Evolutionary conservation across 64 coral and sea anemone species (phyloP).

Genomic region (Stichodactyla helianthus): DNA sequence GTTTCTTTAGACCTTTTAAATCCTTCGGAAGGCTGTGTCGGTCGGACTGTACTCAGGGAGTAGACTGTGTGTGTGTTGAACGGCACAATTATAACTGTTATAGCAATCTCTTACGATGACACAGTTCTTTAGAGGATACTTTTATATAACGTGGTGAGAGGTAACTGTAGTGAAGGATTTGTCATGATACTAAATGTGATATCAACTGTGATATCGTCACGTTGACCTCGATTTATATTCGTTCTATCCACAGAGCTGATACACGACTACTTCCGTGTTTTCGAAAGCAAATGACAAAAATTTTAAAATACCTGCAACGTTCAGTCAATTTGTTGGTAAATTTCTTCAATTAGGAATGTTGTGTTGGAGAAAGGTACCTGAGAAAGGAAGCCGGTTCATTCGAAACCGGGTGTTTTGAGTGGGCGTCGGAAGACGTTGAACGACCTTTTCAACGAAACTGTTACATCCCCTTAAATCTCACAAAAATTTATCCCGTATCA

Average conservation of each 20-base stretch:
- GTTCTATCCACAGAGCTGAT: neutral
- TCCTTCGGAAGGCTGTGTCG: neutral
- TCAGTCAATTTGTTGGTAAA: neutral
- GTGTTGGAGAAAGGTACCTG: neutral
- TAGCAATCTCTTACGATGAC: neutral
- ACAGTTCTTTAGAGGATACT: neutral
- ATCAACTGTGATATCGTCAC: neutral
- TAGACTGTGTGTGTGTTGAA: too few species aligned
- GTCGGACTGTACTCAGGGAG: neutral
- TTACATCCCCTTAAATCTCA: too few species aligned
- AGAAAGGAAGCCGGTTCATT: neutral
- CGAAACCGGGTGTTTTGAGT: neutral
- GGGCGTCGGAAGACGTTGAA: neutral
- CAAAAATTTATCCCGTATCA: too few species aligned
- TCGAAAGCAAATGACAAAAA: neutral
- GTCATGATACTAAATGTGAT: neutral
- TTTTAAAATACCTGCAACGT: neutral
- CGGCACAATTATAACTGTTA: neutral
- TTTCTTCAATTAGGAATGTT: neutral
- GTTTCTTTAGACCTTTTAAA: neutral
- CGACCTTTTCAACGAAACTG: too few species aligned
- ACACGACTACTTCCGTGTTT: neutral
- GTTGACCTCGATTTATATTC: neutral
- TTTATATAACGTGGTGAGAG: neutral
- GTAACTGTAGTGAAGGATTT: neutral